Base-by-base conservation (phyloP, 1,140 invertebrate genomes). In the Drosophila watanabei region DNA sequence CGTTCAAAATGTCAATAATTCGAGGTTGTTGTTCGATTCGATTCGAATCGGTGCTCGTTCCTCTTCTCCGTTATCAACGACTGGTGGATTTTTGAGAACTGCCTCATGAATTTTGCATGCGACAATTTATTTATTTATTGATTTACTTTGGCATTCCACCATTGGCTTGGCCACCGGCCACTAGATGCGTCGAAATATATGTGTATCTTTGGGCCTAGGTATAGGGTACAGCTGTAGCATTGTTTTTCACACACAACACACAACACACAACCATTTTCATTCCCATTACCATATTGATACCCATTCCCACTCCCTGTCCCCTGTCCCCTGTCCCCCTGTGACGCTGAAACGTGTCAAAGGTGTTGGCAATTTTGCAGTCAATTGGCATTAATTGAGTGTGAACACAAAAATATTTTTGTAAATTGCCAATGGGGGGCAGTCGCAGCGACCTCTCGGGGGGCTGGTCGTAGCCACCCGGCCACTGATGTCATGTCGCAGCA, bases 371-470 rank as follows among this genome's bases (percentile, higher is more conserved):
- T 89, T 89, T 75, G 86, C 86, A 90, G 86, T 89, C 86, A 89
- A 89, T 89, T 89, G 86, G 86, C 79, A 89, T 89, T 89, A 89
- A 89, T 89, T 89, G 86, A 89, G 86, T 90, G 86, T 91, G 86
- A 89, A 89, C 86, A 89, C 86, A 89, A 90, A 89, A 89, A 89
- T 90, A 89, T 89, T 89, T 75, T 89, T 82, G 82, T 82, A 79
- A 90, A 88, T 90, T 77, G 86, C 71, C 80, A 33, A 51, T n/a
- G 32, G 14, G 65, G 45, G 59, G 13, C 24, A 14, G 43, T 13
- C 32, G 24, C 4, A 9, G 58, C 37, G 33, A 51, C 58, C 78
- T 41, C 68, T 61, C 68, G 58, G 37, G 49, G 28, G 39, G 8
- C n/a, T 32, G 33, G 37, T n/a, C n/a, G n/a, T n/a, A n/a, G 24